Base-by-base conservation (phyloP, 2,113 vertebrate species). In the Neomonachus schauinslandi region DNA sequence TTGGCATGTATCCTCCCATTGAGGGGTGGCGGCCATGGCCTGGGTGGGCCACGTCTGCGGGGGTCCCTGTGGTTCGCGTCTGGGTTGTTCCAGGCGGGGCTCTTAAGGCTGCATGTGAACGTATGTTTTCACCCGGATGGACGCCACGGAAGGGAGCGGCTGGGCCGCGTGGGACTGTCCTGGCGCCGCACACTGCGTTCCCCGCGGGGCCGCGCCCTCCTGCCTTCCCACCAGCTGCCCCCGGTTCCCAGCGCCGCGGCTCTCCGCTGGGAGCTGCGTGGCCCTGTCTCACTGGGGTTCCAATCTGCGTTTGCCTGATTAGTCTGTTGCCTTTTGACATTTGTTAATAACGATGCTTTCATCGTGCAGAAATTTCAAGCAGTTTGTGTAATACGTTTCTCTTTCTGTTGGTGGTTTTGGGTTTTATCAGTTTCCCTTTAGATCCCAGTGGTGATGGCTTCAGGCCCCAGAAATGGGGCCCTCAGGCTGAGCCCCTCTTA, bases 31-130 rank as follows among this genome's bases (percentile, higher is more conserved):
- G 4, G n/a, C 59, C 22, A 1, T 0, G 28, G 39, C 46, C 74
- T 4, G 42, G 16, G 10, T 0, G 9, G 1, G 10, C 26, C 0
- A 1, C 0, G 0, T 39, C 10, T 6, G 65, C 0, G 16, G 18
- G 0, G 46, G 46, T 24, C 24, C 49, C 39, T 19, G 6, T 24
- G 31, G 55, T 24, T 0, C 33, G 49, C 28, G 0, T 7, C 11
- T 0, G 76, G 53, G 42, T 57, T 12, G 0, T 9, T 31, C 36
- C 55, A 19, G 53, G 26, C 1, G 59, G 72, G 33, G 74, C 65
- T 82, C 6, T 14, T 13, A 2, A 9, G 53, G 18, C 57, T 31
- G 26, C 65, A 5, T 1, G 42, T 13, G 65, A 55, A 21, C 3
- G 0, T 4, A 0, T 22, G 42, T 71, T 42, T 24, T 87, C 87